Conservation (phyloP, 1,140 invertebrate species). For the Monochamus saltuarius region DNA sequence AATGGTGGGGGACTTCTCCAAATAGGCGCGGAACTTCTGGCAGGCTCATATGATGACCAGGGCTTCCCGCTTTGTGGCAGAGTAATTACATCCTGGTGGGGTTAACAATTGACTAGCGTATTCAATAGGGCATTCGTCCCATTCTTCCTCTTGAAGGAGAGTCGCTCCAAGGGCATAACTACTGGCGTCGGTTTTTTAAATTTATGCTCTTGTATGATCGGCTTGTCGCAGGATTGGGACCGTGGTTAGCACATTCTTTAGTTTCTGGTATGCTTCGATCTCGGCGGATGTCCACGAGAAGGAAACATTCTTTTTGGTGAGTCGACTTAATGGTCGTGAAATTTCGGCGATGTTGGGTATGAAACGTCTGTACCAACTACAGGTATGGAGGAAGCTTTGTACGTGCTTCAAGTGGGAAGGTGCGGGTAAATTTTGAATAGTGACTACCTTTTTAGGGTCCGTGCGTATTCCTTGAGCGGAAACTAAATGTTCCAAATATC, state of each 20-base stretch:
- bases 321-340: too few relatives aligned
- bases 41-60: constrained; percentile 51
- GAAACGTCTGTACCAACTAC: too few relatives aligned
- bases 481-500: too few relatives aligned
- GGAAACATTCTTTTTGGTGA: too few relatives aligned
- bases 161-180: constrained; percentile 48
- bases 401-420: too few relatives aligned
- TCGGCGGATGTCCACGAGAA: too few relatives aligned
- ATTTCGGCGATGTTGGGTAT: too few relatives aligned
- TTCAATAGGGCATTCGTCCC: constrained; percentile 46
- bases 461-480: too few relatives aligned
- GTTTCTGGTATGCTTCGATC: background rate
- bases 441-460: too few relatives aligned
- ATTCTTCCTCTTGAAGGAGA: constrained; percentile 46
- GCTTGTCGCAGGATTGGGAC: constrained; percentile 16
- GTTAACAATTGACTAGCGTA: constrained; percentile 47
- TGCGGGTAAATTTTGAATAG: too few relatives aligned
- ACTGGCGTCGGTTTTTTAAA: constrained; percentile 28
- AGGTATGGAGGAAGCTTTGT: too few relatives aligned
- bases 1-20: constrained; percentile 24
- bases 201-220: constrained; percentile 11
- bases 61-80: constrained; percentile 48
- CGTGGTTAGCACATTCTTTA: constrained; percentile 11
- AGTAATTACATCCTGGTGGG: constrained; percentile 48
- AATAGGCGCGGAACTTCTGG: constrained; percentile 31